Evolutionary conservation across 2,797 vertebrate species (phyloP).

Genomic region (Cercopithecus neglectus): DNA sequence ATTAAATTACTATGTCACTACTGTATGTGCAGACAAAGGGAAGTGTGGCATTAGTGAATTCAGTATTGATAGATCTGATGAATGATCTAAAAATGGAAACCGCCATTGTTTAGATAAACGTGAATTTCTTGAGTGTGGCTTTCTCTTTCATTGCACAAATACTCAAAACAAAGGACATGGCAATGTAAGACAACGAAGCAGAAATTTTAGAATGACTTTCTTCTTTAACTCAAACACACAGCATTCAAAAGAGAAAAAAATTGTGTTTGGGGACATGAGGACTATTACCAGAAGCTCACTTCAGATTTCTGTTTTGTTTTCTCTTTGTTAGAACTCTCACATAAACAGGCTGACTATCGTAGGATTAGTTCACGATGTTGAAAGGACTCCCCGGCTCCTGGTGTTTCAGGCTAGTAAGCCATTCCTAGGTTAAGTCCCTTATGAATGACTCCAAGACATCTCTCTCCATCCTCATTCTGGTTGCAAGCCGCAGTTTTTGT

Average conservation of each 20-base stretch:
- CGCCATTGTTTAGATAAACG: background rate
- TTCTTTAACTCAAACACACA: background rate
- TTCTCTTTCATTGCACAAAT: slow-evolving; percentile 11
- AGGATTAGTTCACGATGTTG: background rate
- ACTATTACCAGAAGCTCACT: background rate
- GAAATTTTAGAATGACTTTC: background rate
- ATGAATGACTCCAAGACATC: background rate
- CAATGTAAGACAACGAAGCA: background rate
- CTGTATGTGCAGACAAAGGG: slow-evolving; percentile 4
- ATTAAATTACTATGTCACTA: slow-evolving; percentile 55
- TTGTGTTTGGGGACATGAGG: background rate
- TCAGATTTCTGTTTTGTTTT: background rate
- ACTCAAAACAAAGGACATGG: background rate
- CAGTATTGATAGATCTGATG: background rate
- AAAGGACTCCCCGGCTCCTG: background rate
- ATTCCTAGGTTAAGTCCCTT: background rate
- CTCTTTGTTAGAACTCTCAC: background rate
- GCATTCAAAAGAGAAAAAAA: background rate
- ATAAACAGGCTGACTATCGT: background rate
- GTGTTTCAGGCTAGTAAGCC: background rate
- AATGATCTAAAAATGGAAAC: slow-evolving; percentile 15
- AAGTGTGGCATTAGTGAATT: slow-evolving; percentile 10
- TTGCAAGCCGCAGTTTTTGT: background rate
- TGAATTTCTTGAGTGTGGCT: background rate
- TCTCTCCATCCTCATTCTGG: background rate